A percentile compares a stretch with the other conserved stretches of the same genome.
These are phyloP conservation scores for Leucozona laternaria DNA, from an alignment of 2,888 invertebrate genomes.

Conservation along the genomic window DNA sequence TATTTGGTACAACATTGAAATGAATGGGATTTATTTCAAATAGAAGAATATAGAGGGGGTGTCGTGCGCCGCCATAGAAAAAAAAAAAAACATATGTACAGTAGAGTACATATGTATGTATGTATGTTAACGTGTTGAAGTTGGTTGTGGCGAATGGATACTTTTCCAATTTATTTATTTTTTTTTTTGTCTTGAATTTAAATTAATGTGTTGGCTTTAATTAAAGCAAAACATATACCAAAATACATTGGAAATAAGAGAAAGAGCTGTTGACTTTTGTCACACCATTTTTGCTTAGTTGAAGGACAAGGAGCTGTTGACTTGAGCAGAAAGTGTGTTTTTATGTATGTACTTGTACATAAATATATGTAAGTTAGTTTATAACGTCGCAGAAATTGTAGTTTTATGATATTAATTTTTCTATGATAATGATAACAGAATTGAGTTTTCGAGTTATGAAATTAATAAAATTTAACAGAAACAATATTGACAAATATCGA, in stretches of 20 bases:
- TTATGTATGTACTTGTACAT: too few relatives aligned
- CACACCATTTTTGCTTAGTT: background rate
- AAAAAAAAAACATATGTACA: background rate
- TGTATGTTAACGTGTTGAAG: background rate
- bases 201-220: conserved; percentile 34
- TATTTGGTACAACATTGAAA: conserved; percentile 66
- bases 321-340: background rate
- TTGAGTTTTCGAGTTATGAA: too few relatives aligned
- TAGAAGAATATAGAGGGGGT: background rate
- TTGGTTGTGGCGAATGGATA: conserved; percentile 28
- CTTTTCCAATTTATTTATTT: background rate
- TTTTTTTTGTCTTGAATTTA: background rate
- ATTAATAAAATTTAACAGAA: too few relatives aligned
- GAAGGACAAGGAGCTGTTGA: background rate
- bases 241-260: background rate
- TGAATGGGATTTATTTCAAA: conserved; percentile 34
- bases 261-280: background rate
- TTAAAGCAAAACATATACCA: background rate
- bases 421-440: too few relatives aligned
- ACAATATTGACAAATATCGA: too few relatives aligned
- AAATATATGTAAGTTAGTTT: too few relatives aligned
- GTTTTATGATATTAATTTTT: too few relatives aligned
- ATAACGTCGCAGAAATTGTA: too few relatives aligned
- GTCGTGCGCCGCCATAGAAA: background rate
- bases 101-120: too few relatives aligned